Base-by-base conservation (phyloP, 2,888 invertebrate species). In the Troides aeacus region DNA sequence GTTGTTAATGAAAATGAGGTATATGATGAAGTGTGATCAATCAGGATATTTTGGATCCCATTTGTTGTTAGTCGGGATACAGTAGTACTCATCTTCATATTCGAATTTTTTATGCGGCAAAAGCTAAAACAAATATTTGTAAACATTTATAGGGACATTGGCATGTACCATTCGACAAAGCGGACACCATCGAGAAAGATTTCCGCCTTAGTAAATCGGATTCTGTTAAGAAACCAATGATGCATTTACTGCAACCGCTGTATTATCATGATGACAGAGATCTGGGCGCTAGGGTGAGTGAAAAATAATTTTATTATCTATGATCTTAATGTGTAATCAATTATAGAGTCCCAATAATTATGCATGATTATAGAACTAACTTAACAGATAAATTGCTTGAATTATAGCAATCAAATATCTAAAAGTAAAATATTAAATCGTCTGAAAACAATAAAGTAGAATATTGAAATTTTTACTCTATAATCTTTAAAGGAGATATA, bases 141-240 rank as follows among this genome's bases (percentile, higher is more conserved):
- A 0, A 58, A 58, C n/a, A 17, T 46, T 75, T 72, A 7, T 76
- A 85, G 86, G 85, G 85, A 7, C 84, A 86, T 58, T 86, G 86
- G 86, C 78, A 81, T 50, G 81, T 84, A 2, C 85, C 86, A 2
- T 86, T 86, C 73, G 74, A 82, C n/a, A 78, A 80, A 0, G 75
- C 64, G 10, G 53, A 80, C 0, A 86, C 86, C 1, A 72, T 72
- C 59, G 84, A 85, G 3, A 79, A 81, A 70, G 79, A 84, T 61
- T 86, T 86, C 78, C 75, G 82, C 71, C 72, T 81, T 3, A 78
- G 72, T 72, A 76, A 74, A 53, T 58, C 71, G 3, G 78, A 74
- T 0, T 74, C 74, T 5, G 80, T 84, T 18, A 77, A 83, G 75
- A 86, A 85, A 42, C 83, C 84, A 2, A 84, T 78, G 57, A 86